phyloP scores from a whole-genome alignment of 2,888 invertebrate species.

The Scelioninae gen. 1 region DNA sequence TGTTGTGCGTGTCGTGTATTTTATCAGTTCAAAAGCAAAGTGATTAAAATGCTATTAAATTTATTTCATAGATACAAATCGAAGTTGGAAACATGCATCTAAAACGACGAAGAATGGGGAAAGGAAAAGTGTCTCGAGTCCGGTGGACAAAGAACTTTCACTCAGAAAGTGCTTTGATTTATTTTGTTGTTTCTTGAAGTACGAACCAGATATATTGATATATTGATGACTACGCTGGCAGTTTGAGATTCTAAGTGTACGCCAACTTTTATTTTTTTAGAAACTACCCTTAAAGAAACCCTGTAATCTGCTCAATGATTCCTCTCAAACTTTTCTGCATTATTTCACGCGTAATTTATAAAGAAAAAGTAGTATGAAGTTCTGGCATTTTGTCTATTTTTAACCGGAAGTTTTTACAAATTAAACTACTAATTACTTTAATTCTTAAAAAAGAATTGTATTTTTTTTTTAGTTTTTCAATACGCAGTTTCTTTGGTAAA shows the following conservation, averaged over 20 bases:
- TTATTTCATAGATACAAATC: too few species aligned
- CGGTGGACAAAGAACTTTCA: constrained; percentile 1
- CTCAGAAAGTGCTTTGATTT: constrained; percentile 11
- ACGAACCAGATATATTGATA: constrained; percentile 2
- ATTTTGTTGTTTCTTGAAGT: constrained; percentile 5
- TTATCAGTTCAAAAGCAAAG: too few species aligned
- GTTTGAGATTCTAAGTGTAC: neutral
- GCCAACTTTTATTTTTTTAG: constrained; percentile 23
- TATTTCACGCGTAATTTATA: constrained; percentile 62
- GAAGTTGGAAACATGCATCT: too few species aligned
- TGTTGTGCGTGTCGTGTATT: too few species aligned
- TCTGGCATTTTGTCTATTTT: constrained; percentile 23
- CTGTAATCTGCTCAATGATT: constrained; percentile 49
- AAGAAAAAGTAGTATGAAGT: constrained; percentile 31
- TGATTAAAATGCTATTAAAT: too few species aligned
- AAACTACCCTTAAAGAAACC: constrained; percentile 27
- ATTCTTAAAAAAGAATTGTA: constrained; percentile 17
- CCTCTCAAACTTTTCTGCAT: constrained; percentile 46
- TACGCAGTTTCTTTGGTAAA: neutral
- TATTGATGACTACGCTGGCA: too few species aligned
- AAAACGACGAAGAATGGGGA: neutral
- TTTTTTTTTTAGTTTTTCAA: neutral
- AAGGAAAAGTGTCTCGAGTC: neutral
- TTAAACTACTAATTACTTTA: too few species aligned
- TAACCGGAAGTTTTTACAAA: constrained; percentile 19